Percentiles rank a stretch among this genome's conserved stretches.
These are phyloP conservation scores for Psittacula cyanocephala DNA, from an alignment of 2,113 vertebrate species.

Conservation along the genomic window DNA sequence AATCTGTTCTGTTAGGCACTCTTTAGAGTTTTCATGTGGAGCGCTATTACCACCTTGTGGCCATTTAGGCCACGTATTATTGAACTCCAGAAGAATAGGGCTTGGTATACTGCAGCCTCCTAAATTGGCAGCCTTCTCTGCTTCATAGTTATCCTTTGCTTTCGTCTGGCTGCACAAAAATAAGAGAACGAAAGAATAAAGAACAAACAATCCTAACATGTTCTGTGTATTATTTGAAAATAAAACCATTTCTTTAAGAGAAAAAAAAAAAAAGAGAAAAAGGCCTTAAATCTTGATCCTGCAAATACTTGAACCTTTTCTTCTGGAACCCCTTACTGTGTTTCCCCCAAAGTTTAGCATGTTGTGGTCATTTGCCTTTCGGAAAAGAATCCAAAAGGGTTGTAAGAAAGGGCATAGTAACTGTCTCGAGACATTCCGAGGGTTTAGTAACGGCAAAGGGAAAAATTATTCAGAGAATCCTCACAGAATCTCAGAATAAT, in stretches of 20 bases:
- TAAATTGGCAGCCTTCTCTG: background rate
- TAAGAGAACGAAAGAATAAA: background rate
- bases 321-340: background rate
- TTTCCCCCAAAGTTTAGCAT: background rate
- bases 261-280: no score
- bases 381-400: background rate
- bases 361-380: background rate
- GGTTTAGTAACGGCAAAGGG: background rate
- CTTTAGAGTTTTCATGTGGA: background rate
- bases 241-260: background rate
- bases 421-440: background rate
- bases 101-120: background rate
- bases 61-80: background rate
- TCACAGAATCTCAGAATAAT: background rate
- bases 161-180: background rate
- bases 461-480: background rate
- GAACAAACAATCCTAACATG: background rate
- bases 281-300: background rate
- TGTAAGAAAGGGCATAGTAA: background rate
- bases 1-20: background rate
- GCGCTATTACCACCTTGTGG: constrained; percentile 37
- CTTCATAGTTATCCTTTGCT: background rate
- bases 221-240: background rate
- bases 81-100: background rate
- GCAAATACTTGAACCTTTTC: background rate